phyloP scores from a whole-genome alignment of 2,888 invertebrate species.

The Ormyrus pomaceus region DNA sequence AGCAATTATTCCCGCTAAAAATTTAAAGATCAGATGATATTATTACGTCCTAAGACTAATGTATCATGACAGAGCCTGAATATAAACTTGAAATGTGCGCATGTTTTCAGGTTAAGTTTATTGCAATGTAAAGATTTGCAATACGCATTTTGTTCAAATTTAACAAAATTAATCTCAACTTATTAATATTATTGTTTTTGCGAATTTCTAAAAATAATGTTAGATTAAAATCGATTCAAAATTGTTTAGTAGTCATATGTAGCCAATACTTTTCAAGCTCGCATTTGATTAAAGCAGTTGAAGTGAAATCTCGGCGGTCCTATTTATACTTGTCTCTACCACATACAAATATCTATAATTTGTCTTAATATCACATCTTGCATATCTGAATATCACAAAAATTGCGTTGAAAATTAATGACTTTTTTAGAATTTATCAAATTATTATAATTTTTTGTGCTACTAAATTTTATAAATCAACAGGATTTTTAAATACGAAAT shows the following conservation, averaged over 20 bases:
- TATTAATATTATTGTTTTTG: neutral
- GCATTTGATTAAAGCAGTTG: constrained; percentile 5
- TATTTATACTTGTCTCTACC: constrained; percentile 34
- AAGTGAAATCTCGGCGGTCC: constrained; percentile 23
- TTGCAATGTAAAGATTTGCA: neutral
- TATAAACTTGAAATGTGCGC: constrained; percentile 6
- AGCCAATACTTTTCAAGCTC: neutral
- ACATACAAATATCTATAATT: neutral
- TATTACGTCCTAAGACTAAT: too few relatives aligned
- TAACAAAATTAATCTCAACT: too few relatives aligned
- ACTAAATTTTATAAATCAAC: too few relatives aligned
- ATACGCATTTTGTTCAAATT: neutral
- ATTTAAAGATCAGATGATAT: neutral
- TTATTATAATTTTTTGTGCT: too few relatives aligned
- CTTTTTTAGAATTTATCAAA: constrained; percentile 18
- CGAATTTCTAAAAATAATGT: neutral
- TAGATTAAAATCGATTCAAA: neutral
- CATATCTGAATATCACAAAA: constrained; percentile 15
- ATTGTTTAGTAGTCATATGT: neutral
- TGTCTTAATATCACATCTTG: neutral
- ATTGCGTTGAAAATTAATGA: neutral
- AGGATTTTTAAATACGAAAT: too few relatives aligned
- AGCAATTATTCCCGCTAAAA: neutral
- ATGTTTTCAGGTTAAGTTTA: constrained; percentile 28
- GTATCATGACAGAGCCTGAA: too few relatives aligned